phyloP scores from a whole-genome alignment of 2,113 vertebrate species.

The Pteronura brasiliensis region DNA sequence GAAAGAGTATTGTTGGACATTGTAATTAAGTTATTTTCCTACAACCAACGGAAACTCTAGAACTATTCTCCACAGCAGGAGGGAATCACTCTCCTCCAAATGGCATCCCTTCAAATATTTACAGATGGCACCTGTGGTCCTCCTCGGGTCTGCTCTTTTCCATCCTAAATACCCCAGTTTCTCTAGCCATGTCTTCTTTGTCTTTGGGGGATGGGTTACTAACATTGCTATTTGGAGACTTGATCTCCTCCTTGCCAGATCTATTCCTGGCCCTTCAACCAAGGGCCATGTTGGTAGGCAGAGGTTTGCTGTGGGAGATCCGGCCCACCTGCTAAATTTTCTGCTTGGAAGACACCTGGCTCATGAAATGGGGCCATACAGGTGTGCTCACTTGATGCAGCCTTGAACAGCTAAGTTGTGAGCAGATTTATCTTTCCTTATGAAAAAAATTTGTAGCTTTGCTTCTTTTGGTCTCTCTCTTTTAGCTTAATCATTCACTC shows the following conservation, averaged over 20 bases:
- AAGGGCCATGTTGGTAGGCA: background rate
- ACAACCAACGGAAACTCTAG: background rate
- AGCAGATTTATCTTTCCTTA: background rate
- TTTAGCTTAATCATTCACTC: background rate
- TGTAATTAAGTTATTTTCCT: background rate
- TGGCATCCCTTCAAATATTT: background rate
- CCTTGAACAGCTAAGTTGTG: background rate
- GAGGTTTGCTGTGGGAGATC: background rate
- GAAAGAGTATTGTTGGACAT: background rate
- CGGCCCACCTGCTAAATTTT: background rate
- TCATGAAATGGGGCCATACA: background rate
- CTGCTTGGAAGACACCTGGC: background rate
- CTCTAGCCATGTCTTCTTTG: background rate
- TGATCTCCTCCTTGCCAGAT: background rate
- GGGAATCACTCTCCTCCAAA: background rate
- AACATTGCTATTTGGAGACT: background rate
- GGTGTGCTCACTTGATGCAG: background rate
- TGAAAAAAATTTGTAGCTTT: background rate
- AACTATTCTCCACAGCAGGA: background rate
- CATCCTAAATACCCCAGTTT: background rate
- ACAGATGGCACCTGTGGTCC: background rate
- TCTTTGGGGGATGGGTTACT: background rate
- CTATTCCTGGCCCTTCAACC: background rate
- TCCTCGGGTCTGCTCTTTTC: background rate
- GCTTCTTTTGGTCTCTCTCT: slow-evolving; percentile 4